phyloP scores from a whole-genome alignment of 2,888 invertebrate species.

The Polymixis flavicincta region DNA sequence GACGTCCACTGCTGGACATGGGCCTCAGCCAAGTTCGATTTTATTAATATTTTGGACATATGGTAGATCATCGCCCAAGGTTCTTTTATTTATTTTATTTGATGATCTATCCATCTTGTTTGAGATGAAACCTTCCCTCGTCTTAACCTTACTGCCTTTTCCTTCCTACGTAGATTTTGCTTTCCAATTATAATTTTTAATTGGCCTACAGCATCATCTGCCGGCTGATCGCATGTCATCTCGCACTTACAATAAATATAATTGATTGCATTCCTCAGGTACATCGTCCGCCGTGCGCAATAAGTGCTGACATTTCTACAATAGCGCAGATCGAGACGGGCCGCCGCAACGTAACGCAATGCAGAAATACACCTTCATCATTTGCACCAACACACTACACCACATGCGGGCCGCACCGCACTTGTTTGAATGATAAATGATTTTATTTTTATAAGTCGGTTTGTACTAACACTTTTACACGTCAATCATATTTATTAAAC shows the following conservation, averaged over 20 bases:
- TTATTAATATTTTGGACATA: background rate
- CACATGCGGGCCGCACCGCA: too few relatives aligned
- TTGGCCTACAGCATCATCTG: constrained; percentile 4
- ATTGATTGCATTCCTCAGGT: constrained; percentile 51
- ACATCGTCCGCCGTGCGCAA: constrained; percentile 23
- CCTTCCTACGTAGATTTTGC: constrained; percentile 25
- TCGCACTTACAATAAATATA: constrained; percentile 37
- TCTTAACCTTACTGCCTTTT: constrained; percentile 20
- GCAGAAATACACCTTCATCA: background rate
- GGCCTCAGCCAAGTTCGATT: too few relatives aligned
- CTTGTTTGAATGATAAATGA: too few relatives aligned
- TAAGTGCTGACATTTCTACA: constrained; percentile 6
- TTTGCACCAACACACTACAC: too few relatives aligned
- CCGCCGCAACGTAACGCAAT: too few relatives aligned
- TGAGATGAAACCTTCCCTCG: background rate
- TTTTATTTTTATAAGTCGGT: too few relatives aligned
- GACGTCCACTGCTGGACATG: too few relatives aligned
- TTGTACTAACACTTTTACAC: too few relatives aligned
- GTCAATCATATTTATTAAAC: too few relatives aligned
- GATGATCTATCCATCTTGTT: background rate
- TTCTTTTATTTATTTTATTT: background rate
- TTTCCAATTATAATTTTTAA: constrained; percentile 43
- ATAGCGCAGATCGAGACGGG: background rate
- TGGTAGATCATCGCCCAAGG: background rate
- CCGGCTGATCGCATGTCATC: constrained; percentile 45